Conservation (phyloP, 2,888 invertebrate genomes). For the Rotaria socialis region DNA sequence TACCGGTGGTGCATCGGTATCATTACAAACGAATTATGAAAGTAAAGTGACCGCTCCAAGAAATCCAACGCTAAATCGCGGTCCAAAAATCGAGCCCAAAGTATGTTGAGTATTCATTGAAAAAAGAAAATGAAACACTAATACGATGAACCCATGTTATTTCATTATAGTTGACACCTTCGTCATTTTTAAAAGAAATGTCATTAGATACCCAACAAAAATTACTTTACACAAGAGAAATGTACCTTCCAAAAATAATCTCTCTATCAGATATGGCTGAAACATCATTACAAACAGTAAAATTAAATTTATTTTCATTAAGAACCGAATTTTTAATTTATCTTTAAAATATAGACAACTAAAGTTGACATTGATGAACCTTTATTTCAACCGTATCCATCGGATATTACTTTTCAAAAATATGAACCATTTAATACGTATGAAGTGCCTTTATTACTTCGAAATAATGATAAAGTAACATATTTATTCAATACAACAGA, state of each 20-base stretch:
- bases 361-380: constrained; percentile 58
- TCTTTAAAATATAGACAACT: constrained; percentile 47
- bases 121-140: background rate
- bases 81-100: constrained; percentile 18
- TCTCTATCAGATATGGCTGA: constrained; percentile 60
- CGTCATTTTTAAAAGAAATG: constrained; percentile 58
- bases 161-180: constrained; percentile 55
- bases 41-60: constrained; percentile 27
- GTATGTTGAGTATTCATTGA: background rate
- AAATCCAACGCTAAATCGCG: constrained; percentile 18
- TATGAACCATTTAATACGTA: constrained; percentile 58
- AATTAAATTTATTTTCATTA: background rate
- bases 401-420: constrained; percentile 59
- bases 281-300: constrained; percentile 58
- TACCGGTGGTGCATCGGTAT: background rate
- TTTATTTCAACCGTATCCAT: constrained; percentile 60
- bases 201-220: constrained; percentile 58
- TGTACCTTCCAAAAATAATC: constrained; percentile 57
- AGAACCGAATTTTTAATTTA: background rate
- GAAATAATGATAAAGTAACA: constrained; percentile 59
- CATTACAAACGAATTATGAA: background rate
- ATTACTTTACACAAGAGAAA: constrained; percentile 57
- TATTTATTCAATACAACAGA: too few species aligned
- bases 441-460: constrained; percentile 57
- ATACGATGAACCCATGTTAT: background rate